Conservation (phyloP, 2,113 vertebrate species). For the Scortum barcoo region DNA sequence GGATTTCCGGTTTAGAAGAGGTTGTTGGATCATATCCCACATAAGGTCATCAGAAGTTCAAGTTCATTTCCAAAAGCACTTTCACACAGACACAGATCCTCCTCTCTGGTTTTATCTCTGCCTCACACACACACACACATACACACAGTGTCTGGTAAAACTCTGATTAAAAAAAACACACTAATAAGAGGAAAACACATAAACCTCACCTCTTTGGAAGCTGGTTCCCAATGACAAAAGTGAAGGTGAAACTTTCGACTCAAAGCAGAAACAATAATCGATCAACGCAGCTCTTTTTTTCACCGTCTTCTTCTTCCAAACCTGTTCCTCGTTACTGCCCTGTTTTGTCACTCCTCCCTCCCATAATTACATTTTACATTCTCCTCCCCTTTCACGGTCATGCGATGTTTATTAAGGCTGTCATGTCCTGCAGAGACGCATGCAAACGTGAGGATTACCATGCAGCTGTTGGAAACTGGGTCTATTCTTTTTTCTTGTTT, state of each 20-base stretch:
- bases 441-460: rapidly evolving
- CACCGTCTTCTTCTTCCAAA: background rate
- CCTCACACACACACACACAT: background rate
- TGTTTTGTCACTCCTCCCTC: slow-evolving; percentile 22
- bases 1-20: background rate
- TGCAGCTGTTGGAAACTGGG: no score
- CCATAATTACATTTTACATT: background rate
- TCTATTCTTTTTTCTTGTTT: no score
- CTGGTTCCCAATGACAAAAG: rapidly evolving
- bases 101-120: background rate
- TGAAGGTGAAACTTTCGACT: rapidly evolving
- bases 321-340: slow-evolving; percentile 3
- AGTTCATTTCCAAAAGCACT: background rate
- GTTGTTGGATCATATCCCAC: background rate
- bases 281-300: background rate
- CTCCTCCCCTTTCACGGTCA: slow-evolving; percentile 35
- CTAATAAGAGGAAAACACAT: background rate
- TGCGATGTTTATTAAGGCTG: background rate
- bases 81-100: background rate
- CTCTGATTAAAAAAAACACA: background rate
- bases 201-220: slow-evolving; percentile 31
- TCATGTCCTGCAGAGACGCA: background rate
- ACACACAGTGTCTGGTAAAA: background rate
- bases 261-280: background rate
- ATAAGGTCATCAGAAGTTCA: background rate